These are phyloP conservation scores for Pectinophora gossypiella DNA, from an alignment of 1,140 invertebrate genomes.

Conservation along the genomic window DNA sequence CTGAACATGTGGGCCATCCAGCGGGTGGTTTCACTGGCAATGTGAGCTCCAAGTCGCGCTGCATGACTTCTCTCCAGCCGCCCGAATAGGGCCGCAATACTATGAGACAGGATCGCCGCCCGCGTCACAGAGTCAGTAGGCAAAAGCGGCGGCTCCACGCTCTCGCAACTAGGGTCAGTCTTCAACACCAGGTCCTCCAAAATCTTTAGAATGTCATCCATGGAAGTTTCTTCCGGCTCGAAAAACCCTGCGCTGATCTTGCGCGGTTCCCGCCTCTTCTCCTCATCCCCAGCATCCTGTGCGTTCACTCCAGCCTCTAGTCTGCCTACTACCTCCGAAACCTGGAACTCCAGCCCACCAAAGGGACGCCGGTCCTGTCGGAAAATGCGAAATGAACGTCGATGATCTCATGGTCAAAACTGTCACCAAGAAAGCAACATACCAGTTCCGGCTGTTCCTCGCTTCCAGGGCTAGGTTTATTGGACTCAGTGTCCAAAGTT, in stretches of 20 bases:
- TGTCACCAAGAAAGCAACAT: slow-evolving; percentile 13
- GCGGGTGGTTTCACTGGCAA: slow-evolving; percentile 84
- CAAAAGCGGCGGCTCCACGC: slow-evolving; percentile 50
- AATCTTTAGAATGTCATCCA: slow-evolving; percentile 67
- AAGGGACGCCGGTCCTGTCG: slow-evolving; percentile 68
- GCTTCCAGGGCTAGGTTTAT: slow-evolving; percentile 33
- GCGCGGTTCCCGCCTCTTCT: slow-evolving; percentile 46
- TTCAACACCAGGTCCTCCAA: slow-evolving; percentile 60
- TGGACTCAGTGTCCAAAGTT: slow-evolving; percentile 43
- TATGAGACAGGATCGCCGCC: slow-evolving; percentile 83
- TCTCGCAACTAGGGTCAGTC: slow-evolving; percentile 60
- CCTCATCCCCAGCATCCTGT: slow-evolving; percentile 48
- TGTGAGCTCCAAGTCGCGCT: slow-evolving; percentile 81
- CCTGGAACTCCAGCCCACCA: slow-evolving; percentile 79
- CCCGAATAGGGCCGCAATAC: slow-evolving; percentile 84
- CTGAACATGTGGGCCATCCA: slow-evolving; percentile 89
- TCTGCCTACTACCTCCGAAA: slow-evolving; percentile 79
- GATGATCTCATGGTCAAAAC: background rate
- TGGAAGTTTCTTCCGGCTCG: slow-evolving; percentile 60
- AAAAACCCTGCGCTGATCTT: slow-evolving; percentile 63
- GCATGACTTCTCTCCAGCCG: slow-evolving; percentile 82
- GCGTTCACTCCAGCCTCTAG: slow-evolving; percentile 78
- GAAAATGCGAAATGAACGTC: slow-evolving; percentile 24
- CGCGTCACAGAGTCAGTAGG: slow-evolving; percentile 76
- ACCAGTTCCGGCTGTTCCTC: slow-evolving; percentile 39